phyloP scores from a whole-genome alignment of 2,113 vertebrate genomes.

The Coregonus clupeaformis region DNA sequence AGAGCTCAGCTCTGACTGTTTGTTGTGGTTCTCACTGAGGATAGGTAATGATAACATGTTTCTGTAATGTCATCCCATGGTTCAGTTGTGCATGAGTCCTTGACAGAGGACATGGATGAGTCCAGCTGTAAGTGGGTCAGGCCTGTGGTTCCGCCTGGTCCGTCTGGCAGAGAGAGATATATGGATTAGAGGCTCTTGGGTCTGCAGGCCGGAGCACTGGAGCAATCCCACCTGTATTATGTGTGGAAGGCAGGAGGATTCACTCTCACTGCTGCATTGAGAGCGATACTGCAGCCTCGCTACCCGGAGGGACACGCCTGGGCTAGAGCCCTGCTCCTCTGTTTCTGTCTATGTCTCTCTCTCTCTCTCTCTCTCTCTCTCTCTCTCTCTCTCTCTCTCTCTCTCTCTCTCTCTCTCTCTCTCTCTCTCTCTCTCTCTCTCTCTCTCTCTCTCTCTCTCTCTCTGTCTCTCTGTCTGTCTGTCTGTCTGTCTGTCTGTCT shows the following conservation, averaged over 20 bases:
- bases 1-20: background rate
- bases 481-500: background rate
- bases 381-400: background rate
- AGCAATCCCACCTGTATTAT: slow-evolving; percentile 29
- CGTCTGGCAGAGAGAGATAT: slow-evolving; percentile 36
- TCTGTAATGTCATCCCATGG: background rate
- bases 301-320: background rate
- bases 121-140: slow-evolving; percentile 31
- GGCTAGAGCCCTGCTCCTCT: background rate
- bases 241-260: background rate
- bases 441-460: background rate
- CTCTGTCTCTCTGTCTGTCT: background rate
- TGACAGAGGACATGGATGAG: slow-evolving; percentile 23
- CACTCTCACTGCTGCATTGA: slow-evolving; percentile 6
- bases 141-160: slow-evolving; percentile 23
- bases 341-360: background rate
- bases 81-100: slow-evolving; percentile 10
- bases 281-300: slow-evolving; percentile 24
- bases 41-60: background rate
- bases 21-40: background rate
- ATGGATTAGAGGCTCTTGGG: slow-evolving; percentile 45
- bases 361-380: background rate
- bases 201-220: slow-evolving; percentile 14
- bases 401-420: background rate
- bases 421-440: background rate